Base-by-base conservation (phyloP, 1,140 invertebrate species). In the Tetragonula clypearis region DNA sequence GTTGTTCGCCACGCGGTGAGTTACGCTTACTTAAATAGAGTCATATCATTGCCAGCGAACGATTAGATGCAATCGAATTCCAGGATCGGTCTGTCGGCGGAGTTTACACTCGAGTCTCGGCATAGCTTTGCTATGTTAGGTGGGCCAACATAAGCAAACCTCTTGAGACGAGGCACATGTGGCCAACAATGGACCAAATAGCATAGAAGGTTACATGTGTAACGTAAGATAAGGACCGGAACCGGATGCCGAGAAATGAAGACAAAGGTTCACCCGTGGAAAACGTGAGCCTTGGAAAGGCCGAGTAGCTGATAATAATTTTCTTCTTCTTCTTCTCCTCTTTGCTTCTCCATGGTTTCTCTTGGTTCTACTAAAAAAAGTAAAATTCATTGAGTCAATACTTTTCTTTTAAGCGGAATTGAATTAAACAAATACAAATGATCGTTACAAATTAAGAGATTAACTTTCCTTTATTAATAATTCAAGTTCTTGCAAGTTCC, bases 201-300 rank as follows among this genome's bases (percentile, higher is more conserved):
- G 68, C 58, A 60, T 66, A 30, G 77, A 85, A 86, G 82, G 88
- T 84, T 87, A 84, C 86, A 90, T 86, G 75, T 93, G 92, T 93
- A 92, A 92, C 87, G 84, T 89, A 88, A 93, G 92, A 93, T 93
- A 93, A 93, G 88, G 80, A 87, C 90, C 92, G 93, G 93, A 93
- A 93, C 88, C 90, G 91, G 93, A 93, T 93, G 92, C 82, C 35
- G 76, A 49, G 78, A 75, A 79, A 49, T 56, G 82, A 83, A 92
- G 84, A 91, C 87, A 91, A 89, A 92, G 81, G 73, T 78, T 68
- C 58, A 21, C 14, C 60, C 77, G 79, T 21, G n/a, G 35, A 66
- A 76, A 77, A 71, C 55, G 41, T 11, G 72, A 41, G 68, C 60
- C 55, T 26, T 55, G 55, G 55, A 53, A 55, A 62, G 71, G 75